phyloP scores from a whole-genome alignment of 1,140 invertebrate species.

The Acromyrmex echinatior region DNA sequence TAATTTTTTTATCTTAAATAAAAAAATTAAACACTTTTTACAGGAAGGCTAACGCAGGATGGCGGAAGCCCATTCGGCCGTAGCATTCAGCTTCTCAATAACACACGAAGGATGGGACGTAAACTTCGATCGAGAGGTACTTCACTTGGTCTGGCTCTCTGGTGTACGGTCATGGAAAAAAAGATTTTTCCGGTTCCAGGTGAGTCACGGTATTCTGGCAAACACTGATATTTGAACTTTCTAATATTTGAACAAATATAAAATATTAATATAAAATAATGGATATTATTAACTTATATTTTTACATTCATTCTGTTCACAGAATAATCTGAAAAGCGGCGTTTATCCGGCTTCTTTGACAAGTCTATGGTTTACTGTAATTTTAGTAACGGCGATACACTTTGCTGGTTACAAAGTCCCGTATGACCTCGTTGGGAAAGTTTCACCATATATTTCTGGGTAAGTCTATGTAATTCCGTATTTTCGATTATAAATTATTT shows the following conservation, averaged over 20 bases:
- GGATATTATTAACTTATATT: not conserved
- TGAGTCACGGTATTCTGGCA: slow-evolving; percentile 84
- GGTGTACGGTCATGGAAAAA: slow-evolving; percentile 98
- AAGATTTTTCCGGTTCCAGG: slow-evolving; percentile 93
- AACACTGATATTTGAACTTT: not conserved
- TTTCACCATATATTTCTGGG: slow-evolving; percentile 89
- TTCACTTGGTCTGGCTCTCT: slow-evolving; percentile 96
- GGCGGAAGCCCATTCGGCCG: slow-evolving; percentile 99
- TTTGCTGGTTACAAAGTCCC: slow-evolving; percentile 93
- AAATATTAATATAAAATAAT: not conserved
- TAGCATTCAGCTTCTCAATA: slow-evolving; percentile 98
- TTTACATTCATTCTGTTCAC: slow-evolving; percentile 79
- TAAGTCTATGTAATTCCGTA: slow-evolving; percentile 82
- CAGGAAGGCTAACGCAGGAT: slow-evolving; percentile 86
- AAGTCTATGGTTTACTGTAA: slow-evolving; percentile 93
- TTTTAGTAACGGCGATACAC: slow-evolving; percentile 92
- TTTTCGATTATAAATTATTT: not conserved
- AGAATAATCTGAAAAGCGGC: slow-evolving; percentile 98
- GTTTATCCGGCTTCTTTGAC: slow-evolving; percentile 97
- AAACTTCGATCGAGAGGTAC: slow-evolving; percentile 98
- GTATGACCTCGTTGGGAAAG: slow-evolving; percentile 90
- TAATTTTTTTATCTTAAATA: not conserved
- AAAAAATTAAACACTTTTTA: not conserved
- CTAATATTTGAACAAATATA: not conserved
- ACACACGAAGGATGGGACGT: slow-evolving; percentile 99